These are phyloP conservation scores for Zapus hudsonius DNA, from an alignment of 2,113 vertebrate genomes.

Conservation along the genomic window DNA sequence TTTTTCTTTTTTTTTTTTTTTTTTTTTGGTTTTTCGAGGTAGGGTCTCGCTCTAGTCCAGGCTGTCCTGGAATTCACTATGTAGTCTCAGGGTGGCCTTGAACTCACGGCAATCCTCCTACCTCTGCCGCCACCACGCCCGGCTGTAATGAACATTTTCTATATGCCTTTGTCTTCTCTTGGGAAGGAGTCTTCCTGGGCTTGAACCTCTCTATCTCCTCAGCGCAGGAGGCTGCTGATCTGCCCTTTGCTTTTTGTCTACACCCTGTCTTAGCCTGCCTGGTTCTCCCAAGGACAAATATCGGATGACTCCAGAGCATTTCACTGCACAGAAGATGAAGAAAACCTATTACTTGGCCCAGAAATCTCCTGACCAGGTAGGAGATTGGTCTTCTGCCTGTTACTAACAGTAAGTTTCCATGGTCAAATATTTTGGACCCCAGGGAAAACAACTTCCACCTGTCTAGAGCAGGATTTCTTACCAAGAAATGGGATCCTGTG, in stretches of 20 bases:
- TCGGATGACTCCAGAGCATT: slow-evolving; percentile 82
- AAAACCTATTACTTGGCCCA: slow-evolving; percentile 91
- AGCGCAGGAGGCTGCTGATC: not conserved
- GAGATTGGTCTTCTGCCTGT: not conserved
- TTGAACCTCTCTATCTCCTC: not conserved
- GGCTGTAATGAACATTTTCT: too few relatives aligned
- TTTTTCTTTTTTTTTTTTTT: too few relatives aligned
- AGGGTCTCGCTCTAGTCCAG: too few relatives aligned
- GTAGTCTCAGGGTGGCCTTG: too few relatives aligned
- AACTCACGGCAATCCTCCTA: too few relatives aligned
- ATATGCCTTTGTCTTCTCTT: not conserved
- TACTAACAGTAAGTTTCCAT: not conserved
- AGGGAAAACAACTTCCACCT: not conserved
- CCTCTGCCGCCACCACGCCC: too few relatives aligned
- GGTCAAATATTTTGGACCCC: not conserved
- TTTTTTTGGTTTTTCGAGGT: too few relatives aligned
- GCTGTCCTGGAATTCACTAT: too few relatives aligned
- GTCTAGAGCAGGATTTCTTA: not conserved
- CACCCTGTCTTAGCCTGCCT: slow-evolving; percentile 76
- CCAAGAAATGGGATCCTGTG: not conserved
- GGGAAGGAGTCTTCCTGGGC: not conserved
- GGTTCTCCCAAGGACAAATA: slow-evolving; percentile 82
- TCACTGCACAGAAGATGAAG: slow-evolving; percentile 93
- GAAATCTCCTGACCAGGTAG: slow-evolving; percentile 91
- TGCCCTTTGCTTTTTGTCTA: not conserved